Base-by-base conservation (phyloP, 2,113 vertebrate genomes). In the Apodemus speciosus region DNA sequence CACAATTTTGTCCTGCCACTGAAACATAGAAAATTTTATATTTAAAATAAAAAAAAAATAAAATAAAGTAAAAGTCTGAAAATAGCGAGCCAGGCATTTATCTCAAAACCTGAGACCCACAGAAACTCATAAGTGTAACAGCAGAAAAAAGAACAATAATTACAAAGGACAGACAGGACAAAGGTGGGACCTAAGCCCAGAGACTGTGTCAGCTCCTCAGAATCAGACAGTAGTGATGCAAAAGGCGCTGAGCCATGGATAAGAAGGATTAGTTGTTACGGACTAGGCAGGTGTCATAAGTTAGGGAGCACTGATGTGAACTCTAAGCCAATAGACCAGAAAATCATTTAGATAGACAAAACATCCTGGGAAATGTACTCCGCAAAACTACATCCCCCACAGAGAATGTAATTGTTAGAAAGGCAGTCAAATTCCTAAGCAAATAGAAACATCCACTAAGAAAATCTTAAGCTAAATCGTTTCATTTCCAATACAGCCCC, bases 331-430 rank as follows among this genome's bases (percentile, higher is more conserved):
- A 13, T 2, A 88, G n/a, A 62, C 40, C 6, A 75, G 66, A 88
- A 79, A 76, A 51, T 81, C 83, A 43, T 69, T 64, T n/a, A 81
- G 80, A 71, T 10, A 5, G 11, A 87, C 16, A 90, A 89, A 95
- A 60, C 51, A 84, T 21, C 21, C 8, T 51, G 64, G 51, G 92
- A 85, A 85, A 75, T 46, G 35, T 4, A 62, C 21, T 85, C 18
- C 21, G 40, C 20, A 9, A 84, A 56, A 80, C 9, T 92, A 4
- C 1, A 3, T 3, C 73, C 43, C 32, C 3, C 46, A 56, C 14
- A 72, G 9, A 60, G 85, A 38, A 73, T 14, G 2, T 38, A 62
- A 86, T 23, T 20, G 38, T 83, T 51, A 25, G 14, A 38, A 21
- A 49, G 51, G 14, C 8, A 79, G 62, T 23, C 53, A 62, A 30